Evolutionary conservation across 2,888 invertebrate species (phyloP), one percentile per base, ranked within the genome.

Genomic region (Cephonodes hylas): DNA sequence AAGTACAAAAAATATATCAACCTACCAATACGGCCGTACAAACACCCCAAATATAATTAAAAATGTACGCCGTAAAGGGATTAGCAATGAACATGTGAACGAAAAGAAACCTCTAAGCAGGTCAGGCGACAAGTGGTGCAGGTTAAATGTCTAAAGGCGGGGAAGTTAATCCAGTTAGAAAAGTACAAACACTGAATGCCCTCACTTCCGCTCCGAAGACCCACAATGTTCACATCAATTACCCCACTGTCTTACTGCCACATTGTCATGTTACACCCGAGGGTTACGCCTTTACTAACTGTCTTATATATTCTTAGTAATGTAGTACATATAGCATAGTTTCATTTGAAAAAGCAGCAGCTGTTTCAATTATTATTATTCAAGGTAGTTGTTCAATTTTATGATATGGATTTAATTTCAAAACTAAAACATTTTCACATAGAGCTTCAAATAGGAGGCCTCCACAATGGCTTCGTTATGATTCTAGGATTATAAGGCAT

Each of bases 191-290:
- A 90, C 77, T 81, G 85, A 84, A 79, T 86, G 86, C 83, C 86
- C 87, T 82, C 83, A 87, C 89, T 90, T 90, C 89, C 90, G 86
- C 66, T 73, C 75, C 66, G 91, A 92, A 92, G 91, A 88, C 92
- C 87, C 81, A 86, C 90, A 91, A 86, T 76, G 78, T 73, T 84
- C 82, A 81, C 80, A 79, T 79, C 70, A 83, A 84, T 85, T 88
- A 88, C 89, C 88, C 89, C 80, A 90, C 84, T 89, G 89, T 89
- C 89, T 90, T 89, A 90, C 87, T 88, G 86, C 77, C 85, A 79
- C 81, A 61, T 63, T 63, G 60, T 63, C 60, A 42, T 63, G 42
- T 60, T 58, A 61, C 56, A 63, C 45, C 23, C 31, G 38, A 44
- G 38, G 25, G 22, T 34, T 46, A 42, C 56, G 10, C 18, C 27